phyloP scores from a whole-genome alignment of 2,888 invertebrate genomes.

The Tipula lateralis region DNA sequence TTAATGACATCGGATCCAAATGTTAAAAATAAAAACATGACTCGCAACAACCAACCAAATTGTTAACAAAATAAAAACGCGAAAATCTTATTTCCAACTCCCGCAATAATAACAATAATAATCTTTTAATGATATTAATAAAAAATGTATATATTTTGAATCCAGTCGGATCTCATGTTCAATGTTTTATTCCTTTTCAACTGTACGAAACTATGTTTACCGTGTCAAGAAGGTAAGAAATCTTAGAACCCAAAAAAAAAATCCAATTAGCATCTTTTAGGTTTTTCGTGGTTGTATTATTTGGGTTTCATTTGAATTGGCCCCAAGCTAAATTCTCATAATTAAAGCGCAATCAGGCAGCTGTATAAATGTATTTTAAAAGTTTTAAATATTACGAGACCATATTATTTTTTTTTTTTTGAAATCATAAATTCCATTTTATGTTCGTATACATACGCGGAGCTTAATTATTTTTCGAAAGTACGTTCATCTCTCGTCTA shows the following conservation, averaged over 20 bases:
- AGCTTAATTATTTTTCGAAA: neutral
- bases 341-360: conserved; percentile 37
- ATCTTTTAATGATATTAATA: neutral
- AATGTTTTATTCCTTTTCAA: neutral
- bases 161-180: neutral
- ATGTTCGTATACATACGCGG: too few species aligned
- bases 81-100: neutral
- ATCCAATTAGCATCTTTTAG: conserved; percentile 27
- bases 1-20: too few species aligned
- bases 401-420: neutral
- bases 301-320: conserved; percentile 32
- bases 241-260: neutral
- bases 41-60: too few species aligned
- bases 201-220: neutral
- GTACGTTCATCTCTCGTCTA: neutral
- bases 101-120: neutral
- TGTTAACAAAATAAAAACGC: too few species aligned
- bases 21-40: too few species aligned
- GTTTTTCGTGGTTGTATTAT: neutral
- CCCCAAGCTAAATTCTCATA: conserved; percentile 34
- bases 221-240: conserved; percentile 7
- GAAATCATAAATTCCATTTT: neutral
- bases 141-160: neutral
- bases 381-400: neutral
- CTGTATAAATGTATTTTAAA: conserved; percentile 14